Evolutionary conservation across 2,113 vertebrate species (phyloP), one percentile per base, ranked within the genome.

Genomic region (Lonchura striata): DNA sequence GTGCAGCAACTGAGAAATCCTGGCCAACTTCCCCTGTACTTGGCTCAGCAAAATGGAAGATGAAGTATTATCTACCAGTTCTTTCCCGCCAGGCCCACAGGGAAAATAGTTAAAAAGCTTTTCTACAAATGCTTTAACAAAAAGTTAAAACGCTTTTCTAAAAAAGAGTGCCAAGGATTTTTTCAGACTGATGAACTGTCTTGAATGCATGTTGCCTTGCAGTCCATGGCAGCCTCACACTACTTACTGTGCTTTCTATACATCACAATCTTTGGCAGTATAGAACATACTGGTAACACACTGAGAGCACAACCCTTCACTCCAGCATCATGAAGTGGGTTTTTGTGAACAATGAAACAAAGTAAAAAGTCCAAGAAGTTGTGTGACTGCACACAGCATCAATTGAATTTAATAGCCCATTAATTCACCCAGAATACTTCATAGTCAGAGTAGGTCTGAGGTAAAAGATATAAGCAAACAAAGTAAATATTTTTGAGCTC

Each of bases 161-260:
- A 53, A 93, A 80, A 60, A 6, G n/a, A 56, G 61, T 20, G 33
- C 53, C 78, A 91, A 91, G 82, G 60, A 15, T 69, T 93, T 96
- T 88, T 75, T 95, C 92, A 94, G 85, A 90, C 63, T 54, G 71
- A 90, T 70, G 82, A 95, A 88, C 76, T 80, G 63, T 33, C 86
- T 39, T 49, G 49, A 82, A 71, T 16, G 39, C 70, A 86, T 0
- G 0, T 16, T 82, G 61, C 57, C 31, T 56, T 86, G 59, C 50
- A 61, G 25, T 25, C 49, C 56, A 30, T 4, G 44, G 72, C 47
- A 75, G 86, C 35, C 64, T 50, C 59, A 69, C 28, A 68, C 65
- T 24, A 33, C 24, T 66, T 44, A 46, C 35, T 25, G 8, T 25
- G 14, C 39, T 53, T 66, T 54, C 44, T 41, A 30, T 22, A 47